phyloP scores from a whole-genome alignment of 1,140 invertebrate genomes.

The Cephus cinctus region DNA sequence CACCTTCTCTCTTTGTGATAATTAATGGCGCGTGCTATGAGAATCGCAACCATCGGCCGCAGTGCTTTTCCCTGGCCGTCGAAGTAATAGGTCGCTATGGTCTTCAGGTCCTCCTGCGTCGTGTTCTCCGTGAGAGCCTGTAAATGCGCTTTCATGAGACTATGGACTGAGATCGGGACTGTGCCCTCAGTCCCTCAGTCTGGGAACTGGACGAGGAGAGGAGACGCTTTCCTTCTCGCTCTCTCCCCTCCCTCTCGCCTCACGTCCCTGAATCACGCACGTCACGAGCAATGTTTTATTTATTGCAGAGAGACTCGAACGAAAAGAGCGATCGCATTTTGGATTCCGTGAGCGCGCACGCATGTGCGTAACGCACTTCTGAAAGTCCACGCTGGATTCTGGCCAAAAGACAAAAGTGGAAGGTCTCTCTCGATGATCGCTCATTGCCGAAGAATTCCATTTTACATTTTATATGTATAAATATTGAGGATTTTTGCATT shows the following conservation, averaged over 20 bases:
- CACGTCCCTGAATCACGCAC: too few relatives aligned
- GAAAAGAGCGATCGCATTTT: conserved; percentile 22
- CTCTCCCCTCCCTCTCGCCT: too few relatives aligned
- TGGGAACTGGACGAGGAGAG: background rate
- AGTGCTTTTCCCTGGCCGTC: conserved; percentile 95
- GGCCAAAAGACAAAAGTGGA: conserved; percentile 36
- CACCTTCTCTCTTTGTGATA: conserved; percentile 84
- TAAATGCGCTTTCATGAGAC: too few relatives aligned
- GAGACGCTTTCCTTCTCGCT: background rate
- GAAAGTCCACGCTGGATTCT: conserved; percentile 38
- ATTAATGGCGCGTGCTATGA: conserved; percentile 91
- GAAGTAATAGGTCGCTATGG: conserved; percentile 94
- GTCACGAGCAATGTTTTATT: conserved; percentile 10
- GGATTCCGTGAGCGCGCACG: too few relatives aligned
- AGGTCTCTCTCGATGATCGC: too few relatives aligned
- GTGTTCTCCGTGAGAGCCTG: conserved; percentile 78
- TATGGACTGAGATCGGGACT: conserved; percentile 9
- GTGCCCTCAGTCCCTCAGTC: background rate
- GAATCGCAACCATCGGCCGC: conserved; percentile 86
- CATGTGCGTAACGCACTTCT: conserved; percentile 12
- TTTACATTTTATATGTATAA: too few relatives aligned
- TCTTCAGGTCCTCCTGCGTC: conserved; percentile 76
- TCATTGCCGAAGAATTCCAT: too few relatives aligned
- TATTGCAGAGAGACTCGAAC: conserved; percentile 15
- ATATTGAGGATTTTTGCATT: too few relatives aligned